Evolutionary conservation across 1,140 invertebrate genomes (phyloP).

Genomic region (Drosophila kohkoa): DNA sequence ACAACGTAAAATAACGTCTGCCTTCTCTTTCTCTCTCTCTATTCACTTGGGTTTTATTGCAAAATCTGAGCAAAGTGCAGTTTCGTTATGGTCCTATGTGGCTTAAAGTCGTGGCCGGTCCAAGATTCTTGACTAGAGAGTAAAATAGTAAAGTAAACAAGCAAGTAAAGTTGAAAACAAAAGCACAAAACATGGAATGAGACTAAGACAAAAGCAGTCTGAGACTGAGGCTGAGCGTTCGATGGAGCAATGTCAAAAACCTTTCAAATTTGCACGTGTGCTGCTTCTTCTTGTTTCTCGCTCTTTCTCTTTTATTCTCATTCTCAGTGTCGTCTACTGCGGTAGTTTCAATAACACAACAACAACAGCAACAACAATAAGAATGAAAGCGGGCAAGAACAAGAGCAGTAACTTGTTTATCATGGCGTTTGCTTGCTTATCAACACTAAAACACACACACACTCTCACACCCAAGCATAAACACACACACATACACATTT

Average conservation of each 20-base stretch:
- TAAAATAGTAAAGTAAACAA: conserved; percentile 44
- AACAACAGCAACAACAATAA: not conserved
- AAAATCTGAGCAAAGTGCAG: conserved; percentile 48
- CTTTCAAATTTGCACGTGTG: conserved; percentile 63
- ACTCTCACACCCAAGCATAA: conserved; percentile 7
- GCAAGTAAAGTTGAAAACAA: conserved; percentile 41
- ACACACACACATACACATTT: conserved; percentile 26
- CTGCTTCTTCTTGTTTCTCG: conserved; percentile 27
- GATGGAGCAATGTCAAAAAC: conserved; percentile 63
- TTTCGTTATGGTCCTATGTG: conserved; percentile 29
- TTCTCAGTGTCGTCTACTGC: conserved; percentile 3
- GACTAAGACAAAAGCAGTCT: not conserved
- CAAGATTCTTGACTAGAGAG: conserved; percentile 14
- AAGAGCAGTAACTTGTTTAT: conserved; percentile 60
- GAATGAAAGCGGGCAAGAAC: conserved; percentile 28
- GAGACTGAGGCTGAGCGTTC: not conserved
- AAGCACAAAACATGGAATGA: conserved; percentile 8
- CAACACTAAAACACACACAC: conserved; percentile 56
- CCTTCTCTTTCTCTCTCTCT: not conserved
- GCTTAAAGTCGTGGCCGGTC: conserved; percentile 37
- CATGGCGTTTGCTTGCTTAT: conserved; percentile 66
- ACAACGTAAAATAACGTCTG: not conserved
- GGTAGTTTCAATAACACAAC: conserved; percentile 50
- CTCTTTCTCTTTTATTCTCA: not conserved
- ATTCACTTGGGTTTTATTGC: not conserved